A percentile compares a stretch with the other conserved stretches of the same genome.
phyloP scores from a whole-genome alignment of 2,888 invertebrate genomes.

The Drosophila rellima region DNA sequence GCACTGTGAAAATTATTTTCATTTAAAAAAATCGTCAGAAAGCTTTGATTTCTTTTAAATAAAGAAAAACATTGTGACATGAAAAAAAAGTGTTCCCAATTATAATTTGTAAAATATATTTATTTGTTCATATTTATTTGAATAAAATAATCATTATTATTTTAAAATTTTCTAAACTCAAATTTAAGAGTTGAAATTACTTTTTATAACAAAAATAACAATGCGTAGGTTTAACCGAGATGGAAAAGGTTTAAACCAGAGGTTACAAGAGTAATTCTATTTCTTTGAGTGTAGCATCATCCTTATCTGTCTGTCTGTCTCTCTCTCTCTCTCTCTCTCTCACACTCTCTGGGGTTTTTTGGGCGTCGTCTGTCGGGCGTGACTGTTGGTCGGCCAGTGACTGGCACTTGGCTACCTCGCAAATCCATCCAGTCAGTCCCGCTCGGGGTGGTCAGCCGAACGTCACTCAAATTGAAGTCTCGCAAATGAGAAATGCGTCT shows the following conservation, averaged over 20 bases:
- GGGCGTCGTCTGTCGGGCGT: conserved; percentile 35
- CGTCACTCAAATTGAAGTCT: conserved; percentile 80
- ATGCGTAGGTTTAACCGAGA: no score
- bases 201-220: no score
- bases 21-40: neutral
- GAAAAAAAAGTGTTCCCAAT: neutral
- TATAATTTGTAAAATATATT: no score
- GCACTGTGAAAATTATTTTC: neutral
- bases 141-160: no score
- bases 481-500: conserved; percentile 73
- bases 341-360: conserved; percentile 7
- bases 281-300: neutral
- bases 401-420: conserved; percentile 74
- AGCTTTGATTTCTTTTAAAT: neutral
- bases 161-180: no score
- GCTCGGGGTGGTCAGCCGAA: conserved; percentile 76
- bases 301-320: neutral
- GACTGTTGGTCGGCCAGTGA: conserved; percentile 49
- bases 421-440: conserved; percentile 35
- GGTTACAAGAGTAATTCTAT: no score
- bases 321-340: neutral
- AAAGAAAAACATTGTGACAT: neutral
- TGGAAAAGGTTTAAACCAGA: no score
- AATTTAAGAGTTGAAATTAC: no score
- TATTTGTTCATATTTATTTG: no score